Base-by-base conservation (phyloP, 2,888 invertebrate genomes). In the Cataglyphis albicans region DNA sequence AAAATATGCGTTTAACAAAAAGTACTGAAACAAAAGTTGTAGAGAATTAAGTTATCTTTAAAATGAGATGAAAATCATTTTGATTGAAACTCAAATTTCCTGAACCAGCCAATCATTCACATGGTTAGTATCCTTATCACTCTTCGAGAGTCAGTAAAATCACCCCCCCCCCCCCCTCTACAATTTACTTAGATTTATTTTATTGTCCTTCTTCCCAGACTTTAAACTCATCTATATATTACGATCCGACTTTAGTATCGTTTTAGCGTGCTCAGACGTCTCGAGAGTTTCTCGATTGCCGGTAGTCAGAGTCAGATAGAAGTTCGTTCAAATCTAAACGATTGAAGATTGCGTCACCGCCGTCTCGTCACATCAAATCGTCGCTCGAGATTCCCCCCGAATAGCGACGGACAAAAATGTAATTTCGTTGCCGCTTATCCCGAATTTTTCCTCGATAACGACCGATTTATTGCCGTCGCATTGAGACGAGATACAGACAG, bases 101-200 rank as follows among this genome's bases (percentile, higher is more conserved):
- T 5, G 9, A 76, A n/a, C 32, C 68, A 68, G 5, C n/a, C 29
- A 38, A 67, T 76, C 38, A 25, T 59, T 73, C 59, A 52, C 52
- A 25, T 65, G 52, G 38, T 29, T 76, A 55, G 0, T 29, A 25
- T 12, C 41, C 12, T 76, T 52, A 74, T 64, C 9, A 7, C 15
- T n/a, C 65, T 64, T 76, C n/a, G 38, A 9, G 55, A 68, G 25
- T 81, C 48, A n/a, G 48, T 74, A 72, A 52, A n/a, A 38, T 48
- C 35, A 44, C 3, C 9, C 10, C 9, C 21, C 15, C 80, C 35
- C 32, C 3, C 9, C 10, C 9, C 21, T 21, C 80, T 44, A 61
- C 38, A 74, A 81, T 73, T 65, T 57, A 76, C 55, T 41, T 41
- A 57, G 55, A 76, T 76, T 76, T 76, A 76, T 76, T 76, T 76